These are phyloP conservation scores for Dicranocentrus wangi DNA, from an alignment of 2,888 invertebrate species.

Conservation along the genomic window DNA sequence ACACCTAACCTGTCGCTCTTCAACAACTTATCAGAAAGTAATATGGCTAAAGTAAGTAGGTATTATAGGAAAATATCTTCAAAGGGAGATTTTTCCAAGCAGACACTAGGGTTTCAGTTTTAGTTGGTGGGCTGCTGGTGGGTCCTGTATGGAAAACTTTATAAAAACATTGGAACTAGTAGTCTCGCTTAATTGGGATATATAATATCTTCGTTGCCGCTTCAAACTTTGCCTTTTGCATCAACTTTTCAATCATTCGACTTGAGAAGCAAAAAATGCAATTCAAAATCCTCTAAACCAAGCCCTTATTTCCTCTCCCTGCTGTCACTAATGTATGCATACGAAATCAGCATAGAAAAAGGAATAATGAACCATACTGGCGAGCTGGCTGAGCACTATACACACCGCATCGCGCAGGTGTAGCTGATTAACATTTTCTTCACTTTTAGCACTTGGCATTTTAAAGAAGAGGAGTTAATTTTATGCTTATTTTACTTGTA, in stretches of 20 bases:
- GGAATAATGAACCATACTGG: conserved; percentile 5
- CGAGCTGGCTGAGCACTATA: neutral
- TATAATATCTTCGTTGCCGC: too few species aligned
- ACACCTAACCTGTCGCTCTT: too few species aligned
- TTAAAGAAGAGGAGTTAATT: conserved; percentile 21
- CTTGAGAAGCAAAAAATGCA: conserved; percentile 27
- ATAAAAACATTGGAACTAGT: too few species aligned
- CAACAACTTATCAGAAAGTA: too few species aligned
- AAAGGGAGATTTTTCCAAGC: too few species aligned
- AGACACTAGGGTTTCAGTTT: too few species aligned
- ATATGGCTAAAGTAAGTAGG: too few species aligned
- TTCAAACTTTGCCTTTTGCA: too few species aligned
- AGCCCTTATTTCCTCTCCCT: conserved; percentile 53
- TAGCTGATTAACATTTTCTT: conserved; percentile 50
- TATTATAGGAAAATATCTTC: too few species aligned
- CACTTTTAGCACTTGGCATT: conserved; percentile 48
- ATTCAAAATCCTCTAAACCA: conserved; percentile 43
- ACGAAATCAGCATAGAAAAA: neutral
- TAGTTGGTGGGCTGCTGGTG: too few species aligned
- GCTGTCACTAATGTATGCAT: conserved; percentile 20
- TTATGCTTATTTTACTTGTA: neutral
- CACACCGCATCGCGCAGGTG: conserved; percentile 36
- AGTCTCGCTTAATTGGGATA: too few species aligned
- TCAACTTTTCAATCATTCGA: neutral
- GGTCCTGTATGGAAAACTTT: too few species aligned